Evolutionary conservation across 2,797 vertebrate genomes (phyloP).

Genomic region (Apogon hyalosoma): DNA sequence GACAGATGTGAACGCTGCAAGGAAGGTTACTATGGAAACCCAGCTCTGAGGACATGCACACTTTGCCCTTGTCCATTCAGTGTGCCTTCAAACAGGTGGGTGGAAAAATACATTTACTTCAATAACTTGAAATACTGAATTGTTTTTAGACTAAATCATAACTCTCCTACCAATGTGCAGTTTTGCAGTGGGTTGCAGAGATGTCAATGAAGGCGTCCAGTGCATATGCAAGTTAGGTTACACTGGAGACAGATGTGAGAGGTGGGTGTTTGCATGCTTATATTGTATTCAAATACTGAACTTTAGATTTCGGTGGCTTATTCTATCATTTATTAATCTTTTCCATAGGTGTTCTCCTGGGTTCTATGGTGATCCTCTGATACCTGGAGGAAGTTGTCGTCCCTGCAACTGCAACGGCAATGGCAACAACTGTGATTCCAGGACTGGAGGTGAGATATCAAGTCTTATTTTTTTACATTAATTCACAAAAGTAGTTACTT

Average conservation of each 20-base stretch:
- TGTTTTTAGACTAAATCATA: not conserved
- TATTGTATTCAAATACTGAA: not conserved
- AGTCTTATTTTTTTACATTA: not conserved
- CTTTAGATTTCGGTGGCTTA: not conserved
- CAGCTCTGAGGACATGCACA: slow-evolving; percentile 83
- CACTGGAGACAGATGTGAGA: slow-evolving; percentile 88
- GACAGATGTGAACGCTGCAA: slow-evolving; percentile 91
- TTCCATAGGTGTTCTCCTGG: slow-evolving; percentile 90
- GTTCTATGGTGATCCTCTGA: slow-evolving; percentile 92
- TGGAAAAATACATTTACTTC: slow-evolving; percentile 12
- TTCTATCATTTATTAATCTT: slow-evolving; percentile 24
- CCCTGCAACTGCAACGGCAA: slow-evolving; percentile 92
- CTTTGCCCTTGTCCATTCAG: slow-evolving; percentile 90
- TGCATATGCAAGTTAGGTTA: slow-evolving; percentile 93
- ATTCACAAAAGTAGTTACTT: not conserved
- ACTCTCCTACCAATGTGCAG: slow-evolving; percentile 72
- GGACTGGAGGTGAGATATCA: slow-evolving; percentile 89
- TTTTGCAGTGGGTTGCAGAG: slow-evolving; percentile 90
- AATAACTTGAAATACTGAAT: slow-evolving; percentile 4
- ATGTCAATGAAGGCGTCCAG: slow-evolving; percentile 80
- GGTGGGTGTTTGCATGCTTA: slow-evolving; percentile 75
- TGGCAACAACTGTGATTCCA: slow-evolving; percentile 85
- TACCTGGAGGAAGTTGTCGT: slow-evolving; percentile 86
- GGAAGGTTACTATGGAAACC: slow-evolving; percentile 90
- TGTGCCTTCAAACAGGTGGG: slow-evolving; percentile 86